Base-by-base conservation (phyloP, 2,888 invertebrate genomes). In the Bhutanitis thaidina region DNA sequence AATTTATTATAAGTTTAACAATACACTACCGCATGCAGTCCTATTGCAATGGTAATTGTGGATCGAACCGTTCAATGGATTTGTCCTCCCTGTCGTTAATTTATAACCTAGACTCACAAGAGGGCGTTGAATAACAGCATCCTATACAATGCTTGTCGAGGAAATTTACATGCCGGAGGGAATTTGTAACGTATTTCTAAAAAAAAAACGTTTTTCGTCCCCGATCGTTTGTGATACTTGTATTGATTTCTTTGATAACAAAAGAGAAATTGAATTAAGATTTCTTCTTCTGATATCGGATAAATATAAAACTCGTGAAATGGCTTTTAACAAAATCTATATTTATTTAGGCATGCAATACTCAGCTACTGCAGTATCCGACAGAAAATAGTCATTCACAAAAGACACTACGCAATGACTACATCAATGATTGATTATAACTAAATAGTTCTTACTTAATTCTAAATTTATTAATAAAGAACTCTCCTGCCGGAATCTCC, bases 41-140 rank as follows among this genome's bases (percentile, higher is more conserved):
- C 65, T 62, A 55, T 58, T 77, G 77, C 78, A 74, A 67, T 67
- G 64, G 63, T 57, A 65, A 70, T 76, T 70, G 66, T 64, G 73
- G 70, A 75, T 77, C 77, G 74, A 71, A 80, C 64, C 64, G 64
- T 65, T 80, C 80, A 76, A 77, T 78, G 75, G 77, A 78, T 81
- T 73, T 74, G 80, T 77, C 74, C 80, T 62, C 69, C 66, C 67
- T 62, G 62, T 40, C 37, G 71, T 67, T 82, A 83, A 85, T 85
- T 84, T 85, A 85, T 83, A 65, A 77, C 73, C 59, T 65, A 66
- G 67, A 56, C 58, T 59, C 66, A 60, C 57, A 60, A 74, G 74
- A 74, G 80, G 77, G 79, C 76, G 72, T 67, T 72, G 74, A 77
- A 67, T 74, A 71, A 77, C 71, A 65, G 70, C 69, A 65, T 73